Evolutionary conservation across 2,888 invertebrate genomes (phyloP).

Genomic region (Aricia artaxerxes): DNA sequence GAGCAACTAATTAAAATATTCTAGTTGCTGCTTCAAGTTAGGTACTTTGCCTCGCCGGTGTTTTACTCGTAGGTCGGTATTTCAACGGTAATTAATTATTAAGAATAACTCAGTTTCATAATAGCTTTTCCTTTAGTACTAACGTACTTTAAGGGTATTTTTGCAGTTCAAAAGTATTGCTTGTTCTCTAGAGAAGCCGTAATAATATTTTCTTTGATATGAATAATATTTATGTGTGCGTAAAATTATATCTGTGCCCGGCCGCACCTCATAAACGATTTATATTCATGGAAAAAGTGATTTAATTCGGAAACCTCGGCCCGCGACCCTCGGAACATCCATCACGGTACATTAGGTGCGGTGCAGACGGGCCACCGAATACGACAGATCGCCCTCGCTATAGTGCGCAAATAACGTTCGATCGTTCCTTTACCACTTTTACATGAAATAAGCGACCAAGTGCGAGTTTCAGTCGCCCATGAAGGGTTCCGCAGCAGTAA

Average conservation of each 20-base stretch:
- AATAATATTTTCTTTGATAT: not conserved
- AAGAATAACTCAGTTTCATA: not conserved
- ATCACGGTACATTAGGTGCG: not conserved
- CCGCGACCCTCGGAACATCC: not conserved
- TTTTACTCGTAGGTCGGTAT: not conserved
- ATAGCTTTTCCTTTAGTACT: not conserved
- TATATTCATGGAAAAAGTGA: conserved; percentile 20
- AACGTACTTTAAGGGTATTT: not conserved
- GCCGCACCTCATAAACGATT: conserved; percentile 7
- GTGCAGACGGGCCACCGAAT: not conserved
- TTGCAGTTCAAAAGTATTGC: not conserved
- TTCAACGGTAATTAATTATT: not conserved
- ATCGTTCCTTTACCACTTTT: too few relatives aligned
- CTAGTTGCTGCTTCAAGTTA: not conserved
- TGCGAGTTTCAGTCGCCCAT: too few relatives aligned
- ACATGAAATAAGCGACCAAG: too few relatives aligned
- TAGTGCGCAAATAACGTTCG: too few relatives aligned
- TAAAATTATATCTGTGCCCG: not conserved
- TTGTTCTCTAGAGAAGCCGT: not conserved
- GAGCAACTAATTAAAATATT: not conserved
- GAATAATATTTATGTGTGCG: not conserved
- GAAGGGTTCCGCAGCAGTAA: too few relatives aligned
- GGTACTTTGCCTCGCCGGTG: not conserved
- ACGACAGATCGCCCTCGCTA: not conserved
- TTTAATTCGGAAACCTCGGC: not conserved